Conservation (phyloP, 2,888 invertebrate genomes). For the Drosophila melanosoma region DNA sequence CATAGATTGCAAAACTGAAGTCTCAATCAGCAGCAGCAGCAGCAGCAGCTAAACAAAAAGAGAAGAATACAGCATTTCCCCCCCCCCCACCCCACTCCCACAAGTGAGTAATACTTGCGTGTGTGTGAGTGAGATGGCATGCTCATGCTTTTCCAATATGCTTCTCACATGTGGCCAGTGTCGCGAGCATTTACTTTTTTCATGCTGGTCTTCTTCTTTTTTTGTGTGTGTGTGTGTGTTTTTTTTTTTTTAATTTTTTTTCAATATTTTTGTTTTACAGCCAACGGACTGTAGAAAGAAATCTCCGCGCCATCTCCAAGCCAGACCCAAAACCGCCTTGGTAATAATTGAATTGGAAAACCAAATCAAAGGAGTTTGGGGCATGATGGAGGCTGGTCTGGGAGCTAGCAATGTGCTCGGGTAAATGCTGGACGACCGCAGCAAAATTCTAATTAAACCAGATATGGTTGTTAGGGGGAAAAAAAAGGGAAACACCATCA, state of each 20-base stretch:
- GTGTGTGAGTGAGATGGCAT: constrained; percentile 31
- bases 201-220: not conserved
- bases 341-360: constrained; percentile 79
- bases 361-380: constrained; percentile 37
- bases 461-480: constrained; percentile 63
- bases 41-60: not conserved
- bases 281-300: constrained; percentile 38
- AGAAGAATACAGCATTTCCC: constrained; percentile 3
- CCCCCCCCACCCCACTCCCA: not conserved
- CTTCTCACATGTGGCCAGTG: constrained; percentile 64
- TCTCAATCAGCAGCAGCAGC: constrained; percentile 68
- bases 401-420: constrained; percentile 26
- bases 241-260: constrained; percentile 1
- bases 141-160: constrained; percentile 49
- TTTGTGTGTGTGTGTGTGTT: too few species aligned
- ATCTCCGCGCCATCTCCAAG: not conserved
- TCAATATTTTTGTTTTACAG: constrained; percentile 11
- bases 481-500: constrained; percentile 7
- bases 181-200: constrained; percentile 65
- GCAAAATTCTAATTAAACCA: constrained; percentile 78
- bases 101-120: constrained; percentile 17
- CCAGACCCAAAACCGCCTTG: constrained; percentile 42
- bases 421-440: constrained; percentile 73
- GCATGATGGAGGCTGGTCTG: not conserved
- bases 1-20: constrained; percentile 76